phyloP scores from a whole-genome alignment of 2,797 vertebrate genomes.

The Hafferia zeledoni region DNA sequence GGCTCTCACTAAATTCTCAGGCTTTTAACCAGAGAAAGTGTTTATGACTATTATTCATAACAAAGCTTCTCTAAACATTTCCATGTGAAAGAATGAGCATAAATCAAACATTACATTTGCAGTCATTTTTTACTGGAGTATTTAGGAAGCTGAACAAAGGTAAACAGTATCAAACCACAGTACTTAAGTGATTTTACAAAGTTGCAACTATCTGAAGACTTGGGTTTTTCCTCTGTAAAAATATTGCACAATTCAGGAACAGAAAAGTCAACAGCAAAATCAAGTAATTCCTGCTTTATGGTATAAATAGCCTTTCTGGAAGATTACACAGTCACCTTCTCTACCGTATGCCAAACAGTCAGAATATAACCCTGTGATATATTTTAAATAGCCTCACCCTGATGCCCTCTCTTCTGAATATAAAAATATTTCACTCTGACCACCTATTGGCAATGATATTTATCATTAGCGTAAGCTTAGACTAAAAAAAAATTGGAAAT shows the following conservation, averaged over 20 bases:
- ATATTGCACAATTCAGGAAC: constrained; percentile 45
- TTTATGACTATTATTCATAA: constrained; percentile 27
- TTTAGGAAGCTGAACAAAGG: constrained; percentile 42
- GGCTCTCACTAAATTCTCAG: neutral
- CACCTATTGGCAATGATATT: neutral
- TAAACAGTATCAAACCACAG: constrained; percentile 37
- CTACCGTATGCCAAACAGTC: neutral
- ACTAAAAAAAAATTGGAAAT: neutral
- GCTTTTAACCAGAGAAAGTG: constrained; percentile 1
- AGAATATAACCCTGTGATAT: neutral
- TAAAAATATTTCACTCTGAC: neutral
- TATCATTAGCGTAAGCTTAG: neutral
- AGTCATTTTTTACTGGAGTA: constrained; percentile 45
- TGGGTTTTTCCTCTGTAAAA: neutral
- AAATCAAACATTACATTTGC: constrained; percentile 22
- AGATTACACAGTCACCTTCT: constrained; percentile 4
- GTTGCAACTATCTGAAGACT: neutral
- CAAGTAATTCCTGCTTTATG: constrained; percentile 42
- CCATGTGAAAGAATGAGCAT: neutral
- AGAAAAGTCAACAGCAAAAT: constrained; percentile 51
- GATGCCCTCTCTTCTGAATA: neutral
- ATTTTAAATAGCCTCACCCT: neutral
- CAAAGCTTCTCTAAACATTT: constrained; percentile 53
- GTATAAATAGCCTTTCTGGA: constrained; percentile 44
- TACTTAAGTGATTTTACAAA: constrained; percentile 42